phyloP scores from a whole-genome alignment of 2,888 invertebrate species.

The Emmelina monodactyla region DNA sequence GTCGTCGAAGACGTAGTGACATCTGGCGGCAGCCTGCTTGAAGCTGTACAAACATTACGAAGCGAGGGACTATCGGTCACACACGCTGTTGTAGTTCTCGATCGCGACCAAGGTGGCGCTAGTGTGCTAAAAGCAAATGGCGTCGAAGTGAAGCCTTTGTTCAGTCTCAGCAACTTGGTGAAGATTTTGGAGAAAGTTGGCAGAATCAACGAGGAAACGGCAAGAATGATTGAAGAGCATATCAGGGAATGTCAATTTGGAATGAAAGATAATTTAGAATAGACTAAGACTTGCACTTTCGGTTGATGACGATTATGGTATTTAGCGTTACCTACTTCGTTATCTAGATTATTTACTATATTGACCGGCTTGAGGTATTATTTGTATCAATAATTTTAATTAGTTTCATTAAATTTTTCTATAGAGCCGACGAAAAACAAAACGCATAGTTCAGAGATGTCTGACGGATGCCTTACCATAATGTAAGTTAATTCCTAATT shows the following conservation, averaged over 20 bases:
- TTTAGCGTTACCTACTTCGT: too few species aligned
- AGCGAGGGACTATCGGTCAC: constrained; percentile 71
- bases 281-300: too few species aligned
- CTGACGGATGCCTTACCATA: too few species aligned
- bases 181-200: constrained; percentile 68
- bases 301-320: too few species aligned
- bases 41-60: constrained; percentile 79
- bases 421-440: too few species aligned
- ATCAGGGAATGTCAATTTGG: constrained; percentile 47
- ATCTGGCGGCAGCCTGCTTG: constrained; percentile 91
- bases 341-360: too few species aligned
- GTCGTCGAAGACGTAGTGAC: constrained; percentile 95
- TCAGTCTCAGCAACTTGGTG: constrained; percentile 72
- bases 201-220: constrained; percentile 63
- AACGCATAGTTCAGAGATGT: too few species aligned
- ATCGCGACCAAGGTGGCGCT: constrained; percentile 91
- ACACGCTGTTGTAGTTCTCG: constrained; percentile 88
- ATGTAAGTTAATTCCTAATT: too few species aligned
- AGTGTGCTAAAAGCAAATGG: constrained; percentile 75
- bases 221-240: constrained; percentile 40
- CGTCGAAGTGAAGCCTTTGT: constrained; percentile 73
- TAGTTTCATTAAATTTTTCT: too few species aligned
- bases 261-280: constrained; percentile 32
- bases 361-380: too few species aligned
- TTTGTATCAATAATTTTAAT: constrained; percentile 10